Evolutionary conservation across 64 coral and sea anemone genomes (phyloP), one percentile per base, ranked within the genome.

Genomic region (Actinia tenebrosa): DNA sequence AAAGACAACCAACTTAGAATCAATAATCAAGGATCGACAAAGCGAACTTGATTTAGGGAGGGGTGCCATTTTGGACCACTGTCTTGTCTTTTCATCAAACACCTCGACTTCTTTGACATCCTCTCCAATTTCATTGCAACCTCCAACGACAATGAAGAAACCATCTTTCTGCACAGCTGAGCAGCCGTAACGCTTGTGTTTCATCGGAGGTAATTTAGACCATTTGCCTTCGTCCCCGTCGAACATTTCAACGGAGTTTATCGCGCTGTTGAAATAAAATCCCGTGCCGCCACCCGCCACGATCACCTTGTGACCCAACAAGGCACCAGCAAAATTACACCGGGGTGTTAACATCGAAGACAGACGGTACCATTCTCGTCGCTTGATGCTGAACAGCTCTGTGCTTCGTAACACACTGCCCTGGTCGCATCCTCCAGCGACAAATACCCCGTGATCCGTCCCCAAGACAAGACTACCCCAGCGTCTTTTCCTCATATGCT

Each of bases 181-280:
- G 54, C 94, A 97, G 4, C 94, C 94, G 30, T 97, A 97, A 0
- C 94, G 91, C 22, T 86, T 97, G 18, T 89, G 77, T n/a, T 84
- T 86, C 94, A 97, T 97, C 3, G 85, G 69, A 1, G 91, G 68
- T 8, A 93, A 37, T 37, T 75, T 85, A 22, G 80, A 87, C 94
- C 94, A 97, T 86, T 97, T 93, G 47, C 94, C 94, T 86, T 89
- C 60, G 7, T 85, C 80, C 16, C 91, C 94, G 77, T 91, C 86
- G 52, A 97, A 97, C 27, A 87, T 85, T 56, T 97, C 94, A 17
- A 89, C 91, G 1, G 94, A 89, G 20, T 91, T 89, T 56, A 68
- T 90, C 1, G 94, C 94, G 59, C 91, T 97, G 88, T 97, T 97
- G 81, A 97, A 97, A 75, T 97, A 97, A 77, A 97, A 97, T 44